Conservation (phyloP, 2,888 invertebrate species). For the Incurvaria masculella region DNA sequence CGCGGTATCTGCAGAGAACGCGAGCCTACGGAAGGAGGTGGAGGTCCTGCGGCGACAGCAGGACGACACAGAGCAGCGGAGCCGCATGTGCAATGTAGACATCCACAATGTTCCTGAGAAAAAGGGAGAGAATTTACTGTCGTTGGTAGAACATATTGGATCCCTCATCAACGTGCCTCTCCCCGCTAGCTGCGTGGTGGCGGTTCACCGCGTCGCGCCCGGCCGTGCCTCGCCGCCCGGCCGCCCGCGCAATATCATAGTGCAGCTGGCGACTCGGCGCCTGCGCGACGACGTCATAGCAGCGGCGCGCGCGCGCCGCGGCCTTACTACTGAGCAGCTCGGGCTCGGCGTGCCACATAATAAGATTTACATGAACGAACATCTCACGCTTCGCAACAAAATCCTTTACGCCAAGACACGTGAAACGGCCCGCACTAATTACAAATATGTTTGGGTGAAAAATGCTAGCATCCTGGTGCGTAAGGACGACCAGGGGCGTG, state of each 20-base stretch:
- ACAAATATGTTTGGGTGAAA: background rate
- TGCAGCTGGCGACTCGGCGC: constrained; percentile 8
- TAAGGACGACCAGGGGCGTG: background rate
- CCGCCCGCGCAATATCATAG: constrained; percentile 11
- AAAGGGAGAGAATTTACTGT: constrained; percentile 5
- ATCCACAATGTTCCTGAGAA: constrained; percentile 10
- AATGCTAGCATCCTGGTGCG: background rate
- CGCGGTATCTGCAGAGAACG: no score
- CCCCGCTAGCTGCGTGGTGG: background rate
- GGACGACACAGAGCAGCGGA: constrained; percentile 2
- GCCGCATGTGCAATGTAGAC: constrained; percentile 7
- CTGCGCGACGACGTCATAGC: constrained; percentile 8
- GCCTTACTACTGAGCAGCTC: constrained; percentile 3
- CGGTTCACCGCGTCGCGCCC: constrained; percentile 6
- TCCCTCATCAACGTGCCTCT: background rate
- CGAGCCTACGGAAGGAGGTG: no score
- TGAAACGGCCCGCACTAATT: background rate
- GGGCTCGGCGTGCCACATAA: no score
- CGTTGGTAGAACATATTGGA: constrained; percentile 2
- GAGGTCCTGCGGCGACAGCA: no score
- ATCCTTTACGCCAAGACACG: no score
- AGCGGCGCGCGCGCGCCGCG: constrained; percentile 7
- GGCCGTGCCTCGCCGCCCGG: background rate
- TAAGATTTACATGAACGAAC: no score
- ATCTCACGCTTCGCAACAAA: no score